phyloP scores from a whole-genome alignment of 2,113 vertebrate species.

The Lophura nycthemera region DNA sequence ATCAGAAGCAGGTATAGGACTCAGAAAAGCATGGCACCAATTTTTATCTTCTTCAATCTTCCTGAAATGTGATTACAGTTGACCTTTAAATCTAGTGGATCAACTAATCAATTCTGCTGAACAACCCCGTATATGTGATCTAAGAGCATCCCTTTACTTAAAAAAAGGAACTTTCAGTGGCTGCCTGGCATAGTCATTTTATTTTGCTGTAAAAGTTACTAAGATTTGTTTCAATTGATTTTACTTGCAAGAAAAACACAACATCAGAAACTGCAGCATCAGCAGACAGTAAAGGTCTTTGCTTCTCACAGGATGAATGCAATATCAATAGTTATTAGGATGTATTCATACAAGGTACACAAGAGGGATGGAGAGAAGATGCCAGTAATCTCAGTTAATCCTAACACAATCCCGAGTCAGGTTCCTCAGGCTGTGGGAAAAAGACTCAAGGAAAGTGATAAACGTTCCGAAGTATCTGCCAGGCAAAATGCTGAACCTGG shows the following conservation, averaged over 20 bases:
- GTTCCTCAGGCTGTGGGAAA: slow-evolving; percentile 84
- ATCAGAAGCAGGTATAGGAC: background rate
- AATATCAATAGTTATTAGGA: slow-evolving; percentile 84
- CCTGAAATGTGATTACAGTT: slow-evolving; percentile 67
- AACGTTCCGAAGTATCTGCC: slow-evolving; percentile 16
- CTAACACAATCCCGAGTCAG: slow-evolving; percentile 57
- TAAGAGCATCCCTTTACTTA: background rate
- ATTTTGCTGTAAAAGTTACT: slow-evolving; percentile 68
- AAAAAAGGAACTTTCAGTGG: background rate
- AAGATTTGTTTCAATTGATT: slow-evolving; percentile 80
- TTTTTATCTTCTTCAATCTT: slow-evolving; percentile 61
- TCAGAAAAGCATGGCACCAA: background rate
- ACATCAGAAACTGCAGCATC: slow-evolving; percentile 74
- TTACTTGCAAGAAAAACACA: slow-evolving; percentile 77
- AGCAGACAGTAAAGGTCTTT: slow-evolving; percentile 78
- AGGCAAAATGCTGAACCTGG: background rate
- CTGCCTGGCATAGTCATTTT: slow-evolving; percentile 33
- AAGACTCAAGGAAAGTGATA: slow-evolving; percentile 64
- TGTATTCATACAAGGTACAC: slow-evolving; percentile 74
- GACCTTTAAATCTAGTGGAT: slow-evolving; percentile 78
- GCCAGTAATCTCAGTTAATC: slow-evolving; percentile 82
- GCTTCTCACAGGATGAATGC: slow-evolving; percentile 78
- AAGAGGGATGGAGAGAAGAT: slow-evolving; percentile 67
- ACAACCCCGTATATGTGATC: background rate
- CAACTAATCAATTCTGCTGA: slow-evolving; percentile 61